Evolutionary conservation across 2,888 invertebrate species (phyloP), one percentile per base, ranked within the genome.

Genomic region (Agonopterix heracliana): DNA sequence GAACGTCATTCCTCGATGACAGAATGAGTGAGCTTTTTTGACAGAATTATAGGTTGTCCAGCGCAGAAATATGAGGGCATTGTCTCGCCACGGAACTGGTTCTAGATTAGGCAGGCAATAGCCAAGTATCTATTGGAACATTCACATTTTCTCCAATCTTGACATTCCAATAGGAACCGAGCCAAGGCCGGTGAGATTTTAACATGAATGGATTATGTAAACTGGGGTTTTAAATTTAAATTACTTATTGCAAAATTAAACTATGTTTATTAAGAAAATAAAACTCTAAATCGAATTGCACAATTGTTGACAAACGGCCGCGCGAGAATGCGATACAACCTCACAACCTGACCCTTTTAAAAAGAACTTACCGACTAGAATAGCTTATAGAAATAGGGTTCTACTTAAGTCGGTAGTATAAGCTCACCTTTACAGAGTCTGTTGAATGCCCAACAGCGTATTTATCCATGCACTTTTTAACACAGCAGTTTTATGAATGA

Each of bases 221-320:
- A 60, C 57, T 41, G 56, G 12, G 12, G 9, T 41, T 26, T n/a
- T n/a, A 9, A 60, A 61, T 60, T 14, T 34, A 46, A 46, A 47
- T 50, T 44, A 50, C 40, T 17, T 14, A 44, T 50, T 50, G 50
- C 50, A 50, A 47, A 50, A 50, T 45, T 44, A 7, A 10, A n/a
- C 41, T 12, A 13, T 46, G 13, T 14, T 7, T 34, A 41, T 46
- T 41, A 10, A 40, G n/a, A 62, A 57, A 60, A 59, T 63, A 60
- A 58, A 63, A 48, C 54, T 53, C 50, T 56, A 57, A 58, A 56
- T 57, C 35, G 46, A 48, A 60, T 80, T 79, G 68, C 78, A 71
- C 74, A 77, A 64, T 71, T 71, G 74, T 80, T 81, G 78, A 78
- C 81, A 82, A 83, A 82, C 72, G 69, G 60, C 60, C 56, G 49